These are phyloP conservation scores for Solea solea DNA, from an alignment of 2,113 vertebrate species.

Conservation along the genomic window DNA sequence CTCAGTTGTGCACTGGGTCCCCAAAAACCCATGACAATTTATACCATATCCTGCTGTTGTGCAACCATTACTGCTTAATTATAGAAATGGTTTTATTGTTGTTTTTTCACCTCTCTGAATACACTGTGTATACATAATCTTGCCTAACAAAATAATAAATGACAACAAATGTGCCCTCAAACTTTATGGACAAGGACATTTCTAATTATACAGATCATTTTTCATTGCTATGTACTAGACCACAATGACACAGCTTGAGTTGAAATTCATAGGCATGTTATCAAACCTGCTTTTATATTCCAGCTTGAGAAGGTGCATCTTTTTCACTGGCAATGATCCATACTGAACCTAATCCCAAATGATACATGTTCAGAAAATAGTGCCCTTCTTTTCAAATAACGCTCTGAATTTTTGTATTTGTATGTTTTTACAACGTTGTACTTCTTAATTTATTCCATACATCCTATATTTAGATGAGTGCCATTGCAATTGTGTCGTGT, in stretches of 20 bases:
- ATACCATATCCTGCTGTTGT: neutral
- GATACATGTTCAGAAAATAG: neutral
- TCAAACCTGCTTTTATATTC: neutral
- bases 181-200: neutral
- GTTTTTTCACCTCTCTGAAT: neutral
- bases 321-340: neutral
- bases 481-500: too few species aligned
- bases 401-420: too few species aligned
- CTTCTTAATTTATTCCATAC: too few species aligned
- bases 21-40: constrained; percentile 28
- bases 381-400: too few species aligned
- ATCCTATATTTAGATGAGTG: too few species aligned
- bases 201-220: neutral
- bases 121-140: neutral
- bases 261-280: neutral
- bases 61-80: neutral
- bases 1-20: constrained; percentile 1
- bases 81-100: neutral
- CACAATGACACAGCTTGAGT: neutral
- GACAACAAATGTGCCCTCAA: too few species aligned
- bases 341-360: neutral
- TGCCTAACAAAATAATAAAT: too few species aligned
- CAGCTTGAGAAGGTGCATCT: neutral
- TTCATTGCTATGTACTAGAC: neutral
- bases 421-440: too few species aligned